Evolutionary conservation across 1,140 invertebrate species (phyloP).

Genomic region (Contarinia nasturtii): DNA sequence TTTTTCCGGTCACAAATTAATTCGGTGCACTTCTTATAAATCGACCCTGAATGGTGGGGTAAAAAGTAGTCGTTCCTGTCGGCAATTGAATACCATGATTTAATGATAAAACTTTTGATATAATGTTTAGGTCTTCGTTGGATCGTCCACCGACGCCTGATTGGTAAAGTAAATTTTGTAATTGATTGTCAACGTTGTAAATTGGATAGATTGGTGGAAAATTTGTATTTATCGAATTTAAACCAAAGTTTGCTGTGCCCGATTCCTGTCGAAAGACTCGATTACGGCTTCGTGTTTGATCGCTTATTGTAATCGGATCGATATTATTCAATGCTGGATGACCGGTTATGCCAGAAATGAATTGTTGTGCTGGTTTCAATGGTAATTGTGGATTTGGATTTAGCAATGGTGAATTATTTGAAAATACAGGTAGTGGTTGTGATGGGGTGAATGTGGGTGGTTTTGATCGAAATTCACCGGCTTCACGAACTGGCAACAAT

Average conservation of each 20-base stretch:
- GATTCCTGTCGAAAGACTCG: conserved; percentile 27
- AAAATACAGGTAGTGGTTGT: conserved; percentile 11
- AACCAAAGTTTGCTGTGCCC: conserved; percentile 21
- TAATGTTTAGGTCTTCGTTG: conserved; percentile 55
- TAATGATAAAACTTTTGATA: conserved; percentile 55
- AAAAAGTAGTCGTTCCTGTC: neutral
- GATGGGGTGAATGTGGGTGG: neutral
- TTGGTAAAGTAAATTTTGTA: conserved; percentile 39
- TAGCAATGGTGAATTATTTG: conserved; percentile 18
- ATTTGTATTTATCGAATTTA: conserved; percentile 10
- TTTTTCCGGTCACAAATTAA: neutral
- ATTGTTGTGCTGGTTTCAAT: conserved; percentile 10
- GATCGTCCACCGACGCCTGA: conserved; percentile 35
- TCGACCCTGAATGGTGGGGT: neutral
- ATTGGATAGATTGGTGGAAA: conserved; percentile 11
- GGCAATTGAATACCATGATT: conserved; percentile 38
- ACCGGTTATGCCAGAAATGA: neutral
- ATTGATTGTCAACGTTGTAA: conserved; percentile 33
- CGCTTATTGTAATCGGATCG: conserved; percentile 8
- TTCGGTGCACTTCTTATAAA: neutral
- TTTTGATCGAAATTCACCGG: neutral
- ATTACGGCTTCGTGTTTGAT: conserved; percentile 8
- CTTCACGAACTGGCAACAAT: conserved; percentile 1
- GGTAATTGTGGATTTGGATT: conserved; percentile 8
- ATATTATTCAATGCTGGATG: neutral